Evolutionary conservation across 2,113 vertebrate genomes (phyloP).

Genomic region (Bubo blakistoni): DNA sequence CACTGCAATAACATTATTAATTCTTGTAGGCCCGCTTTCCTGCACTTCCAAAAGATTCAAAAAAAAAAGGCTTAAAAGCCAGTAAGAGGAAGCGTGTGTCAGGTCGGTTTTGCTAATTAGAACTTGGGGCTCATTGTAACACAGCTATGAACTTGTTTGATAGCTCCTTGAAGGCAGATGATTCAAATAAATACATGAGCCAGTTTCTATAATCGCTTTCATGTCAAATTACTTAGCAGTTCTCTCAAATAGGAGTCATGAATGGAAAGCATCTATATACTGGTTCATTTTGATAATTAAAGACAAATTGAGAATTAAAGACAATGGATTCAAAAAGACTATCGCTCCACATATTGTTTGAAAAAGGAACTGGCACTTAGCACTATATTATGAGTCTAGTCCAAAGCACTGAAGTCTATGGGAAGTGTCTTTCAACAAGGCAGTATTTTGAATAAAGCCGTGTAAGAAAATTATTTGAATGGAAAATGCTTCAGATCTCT

Average conservation of each 20-base stretch:
- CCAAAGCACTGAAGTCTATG: background rate
- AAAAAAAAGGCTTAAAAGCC: conserved; percentile 37
- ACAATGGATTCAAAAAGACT: background rate
- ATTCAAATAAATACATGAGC: conserved; percentile 44
- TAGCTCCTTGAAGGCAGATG: conserved; percentile 34
- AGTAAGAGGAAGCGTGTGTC: background rate
- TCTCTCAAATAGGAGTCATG: background rate
- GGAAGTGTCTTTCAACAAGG: background rate
- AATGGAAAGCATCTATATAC: conserved; percentile 24
- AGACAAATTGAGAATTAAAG: conserved; percentile 48
- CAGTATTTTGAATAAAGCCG: background rate
- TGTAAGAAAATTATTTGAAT: background rate
- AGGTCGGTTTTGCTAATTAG: conserved; percentile 50
- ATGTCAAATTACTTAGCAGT: conserved; percentile 18
- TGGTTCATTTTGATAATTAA: conserved; percentile 39
- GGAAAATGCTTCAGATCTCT: conserved; percentile 10
- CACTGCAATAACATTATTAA: background rate
- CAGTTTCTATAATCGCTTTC: background rate
- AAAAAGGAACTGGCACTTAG: background rate
- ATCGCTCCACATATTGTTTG: background rate
- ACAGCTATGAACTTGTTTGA: background rate
- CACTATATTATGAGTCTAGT: background rate
- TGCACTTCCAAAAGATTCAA: background rate
- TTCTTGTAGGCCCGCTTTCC: background rate
- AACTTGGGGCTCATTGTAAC: conserved; percentile 35